These are phyloP conservation scores for Rotaria sp. DNA, from an alignment of 2,888 invertebrate species.

Conservation along the genomic window DNA sequence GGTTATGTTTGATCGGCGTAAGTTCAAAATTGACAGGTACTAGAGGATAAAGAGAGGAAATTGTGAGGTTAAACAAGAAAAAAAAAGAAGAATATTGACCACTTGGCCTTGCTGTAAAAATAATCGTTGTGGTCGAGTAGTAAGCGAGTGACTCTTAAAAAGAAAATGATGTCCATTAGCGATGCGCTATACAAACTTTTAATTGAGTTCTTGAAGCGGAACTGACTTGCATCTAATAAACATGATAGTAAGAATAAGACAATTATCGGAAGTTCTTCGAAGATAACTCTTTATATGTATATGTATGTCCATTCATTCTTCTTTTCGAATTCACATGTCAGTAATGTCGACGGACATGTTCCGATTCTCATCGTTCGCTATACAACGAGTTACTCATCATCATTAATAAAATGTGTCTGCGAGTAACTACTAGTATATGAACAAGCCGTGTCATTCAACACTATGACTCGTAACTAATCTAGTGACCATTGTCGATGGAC, in stretches of 20 bases:
- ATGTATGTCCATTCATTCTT: background rate
- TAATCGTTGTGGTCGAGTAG: background rate
- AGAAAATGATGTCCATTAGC: background rate
- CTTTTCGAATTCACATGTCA: background rate
- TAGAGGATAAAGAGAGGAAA: background rate
- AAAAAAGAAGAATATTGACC: background rate
- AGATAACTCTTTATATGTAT: background rate
- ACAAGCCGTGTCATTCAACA: background rate
- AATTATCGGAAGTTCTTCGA: background rate
- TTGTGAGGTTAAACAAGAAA: background rate
- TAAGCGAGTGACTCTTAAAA: background rate
- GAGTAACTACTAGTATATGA: background rate
- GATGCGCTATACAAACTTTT: background rate
- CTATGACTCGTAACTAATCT: background rate
- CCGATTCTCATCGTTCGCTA: background rate
- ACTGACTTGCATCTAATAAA: background rate
- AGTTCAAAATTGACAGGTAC: background rate
- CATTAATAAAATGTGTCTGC: constrained; percentile 3
- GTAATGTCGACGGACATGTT: background rate
- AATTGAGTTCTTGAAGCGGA: background rate
- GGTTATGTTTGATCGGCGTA: no score
- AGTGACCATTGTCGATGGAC: background rate
- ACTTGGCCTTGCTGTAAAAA: background rate
- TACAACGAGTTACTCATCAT: background rate
- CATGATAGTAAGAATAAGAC: background rate